phyloP scores from a whole-genome alignment of 2,888 invertebrate species.

The Colletes collaris region DNA sequence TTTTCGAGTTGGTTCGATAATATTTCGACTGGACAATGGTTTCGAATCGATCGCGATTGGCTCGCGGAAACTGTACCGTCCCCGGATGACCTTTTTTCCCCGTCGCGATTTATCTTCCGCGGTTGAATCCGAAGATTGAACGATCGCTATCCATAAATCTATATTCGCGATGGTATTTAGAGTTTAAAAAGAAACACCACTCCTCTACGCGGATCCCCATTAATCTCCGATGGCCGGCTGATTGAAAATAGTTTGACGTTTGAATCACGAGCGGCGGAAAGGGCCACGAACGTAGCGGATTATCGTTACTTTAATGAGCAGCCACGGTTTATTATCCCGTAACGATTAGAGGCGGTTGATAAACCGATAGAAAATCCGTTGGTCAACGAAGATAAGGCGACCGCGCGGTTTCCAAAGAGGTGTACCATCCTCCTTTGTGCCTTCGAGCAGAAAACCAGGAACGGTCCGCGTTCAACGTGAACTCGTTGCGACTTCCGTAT shows the following conservation, averaged over 20 bases:
- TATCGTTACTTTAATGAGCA: conserved; percentile 58
- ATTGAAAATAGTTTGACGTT: conserved; percentile 62
- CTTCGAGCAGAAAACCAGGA: conserved; percentile 38
- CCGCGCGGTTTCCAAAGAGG: conserved; percentile 36
- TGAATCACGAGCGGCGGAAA: conserved; percentile 55
- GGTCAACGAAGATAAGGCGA: conserved; percentile 45
- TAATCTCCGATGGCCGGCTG: conserved; percentile 53
- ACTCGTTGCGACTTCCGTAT: conserved; percentile 63
- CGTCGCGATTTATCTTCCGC: conserved; percentile 34
- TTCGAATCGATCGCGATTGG: not conserved
- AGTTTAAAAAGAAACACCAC: conserved; percentile 43
- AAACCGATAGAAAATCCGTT: conserved; percentile 57
- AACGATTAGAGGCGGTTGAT: conserved; percentile 57
- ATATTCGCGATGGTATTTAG: conserved; percentile 56
- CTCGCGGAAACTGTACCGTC: conserved; percentile 26
- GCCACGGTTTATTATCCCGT: conserved; percentile 50
- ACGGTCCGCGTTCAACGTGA: conserved; percentile 56
- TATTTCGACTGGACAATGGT: not conserved
- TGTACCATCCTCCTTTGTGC: conserved; percentile 28
- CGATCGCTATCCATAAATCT: conserved; percentile 56
- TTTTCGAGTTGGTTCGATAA: conserved; percentile 13
- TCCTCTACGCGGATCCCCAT: conserved; percentile 47
- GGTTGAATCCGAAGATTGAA: conserved; percentile 37
- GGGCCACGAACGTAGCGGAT: conserved; percentile 37
- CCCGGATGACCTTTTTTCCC: conserved; percentile 36